Conservation (phyloP, 2,113 vertebrate species). For the Corythoichthys intestinalis region DNA sequence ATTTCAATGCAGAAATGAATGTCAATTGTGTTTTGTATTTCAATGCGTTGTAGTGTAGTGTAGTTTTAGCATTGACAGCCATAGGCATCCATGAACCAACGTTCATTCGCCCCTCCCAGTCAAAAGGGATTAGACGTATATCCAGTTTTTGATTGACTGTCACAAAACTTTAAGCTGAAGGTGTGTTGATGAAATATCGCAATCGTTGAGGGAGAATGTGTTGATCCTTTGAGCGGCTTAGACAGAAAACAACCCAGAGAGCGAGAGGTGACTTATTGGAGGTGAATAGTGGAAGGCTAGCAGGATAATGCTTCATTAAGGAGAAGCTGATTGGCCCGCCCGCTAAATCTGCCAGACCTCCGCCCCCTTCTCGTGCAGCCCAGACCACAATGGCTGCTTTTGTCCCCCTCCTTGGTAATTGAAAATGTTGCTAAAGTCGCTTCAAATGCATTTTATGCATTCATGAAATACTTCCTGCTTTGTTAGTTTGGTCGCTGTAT, state of each 20-base stretch:
- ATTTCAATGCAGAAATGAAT: no score
- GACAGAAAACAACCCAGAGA: not conserved
- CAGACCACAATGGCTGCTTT: conserved; percentile 31
- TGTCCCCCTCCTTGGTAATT: conserved; percentile 16
- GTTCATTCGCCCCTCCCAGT: no score
- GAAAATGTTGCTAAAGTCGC: not conserved
- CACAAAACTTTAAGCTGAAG: not conserved
- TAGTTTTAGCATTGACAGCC: no score
- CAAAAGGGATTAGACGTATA: no score
- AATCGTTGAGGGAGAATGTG: conserved; percentile 7
- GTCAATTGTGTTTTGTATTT: no score
- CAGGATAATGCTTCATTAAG: conserved; percentile 45
- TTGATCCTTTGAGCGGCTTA: conserved; percentile 27
- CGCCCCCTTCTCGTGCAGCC: not conserved
- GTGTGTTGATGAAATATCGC: not conserved
- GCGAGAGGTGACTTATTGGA: conserved; percentile 22
- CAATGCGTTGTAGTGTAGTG: no score
- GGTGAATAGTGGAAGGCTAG: conserved; percentile 33
- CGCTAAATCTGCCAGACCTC: conserved; percentile 25
- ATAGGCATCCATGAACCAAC: no score
- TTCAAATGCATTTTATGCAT: not conserved
- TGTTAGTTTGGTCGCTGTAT: no score
- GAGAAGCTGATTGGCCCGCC: conserved; percentile 51
- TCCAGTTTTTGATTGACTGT: not conserved
- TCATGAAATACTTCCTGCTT: no score